These are phyloP conservation scores for Illadopsis cleaveri DNA, from an alignment of 2,113 vertebrate species.

Conservation along the genomic window DNA sequence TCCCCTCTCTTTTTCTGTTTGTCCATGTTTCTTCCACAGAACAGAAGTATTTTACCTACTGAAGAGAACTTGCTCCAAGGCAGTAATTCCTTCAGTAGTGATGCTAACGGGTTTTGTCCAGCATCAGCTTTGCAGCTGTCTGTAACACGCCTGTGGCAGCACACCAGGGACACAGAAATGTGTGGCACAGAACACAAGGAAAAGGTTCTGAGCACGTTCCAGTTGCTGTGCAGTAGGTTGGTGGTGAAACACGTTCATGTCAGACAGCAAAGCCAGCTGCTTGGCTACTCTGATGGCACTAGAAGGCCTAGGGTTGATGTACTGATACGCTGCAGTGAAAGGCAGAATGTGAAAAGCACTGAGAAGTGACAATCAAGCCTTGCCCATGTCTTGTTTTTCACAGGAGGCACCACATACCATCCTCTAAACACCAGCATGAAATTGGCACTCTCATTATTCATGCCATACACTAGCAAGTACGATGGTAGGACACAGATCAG, in stretches of 20 bases:
- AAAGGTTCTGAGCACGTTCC: background rate
- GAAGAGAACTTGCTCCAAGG: background rate
- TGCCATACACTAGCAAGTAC: background rate
- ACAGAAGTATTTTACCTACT: background rate
- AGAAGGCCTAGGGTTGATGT: background rate
- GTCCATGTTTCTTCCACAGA: background rate
- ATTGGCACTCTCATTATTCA: background rate
- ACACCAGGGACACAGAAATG: background rate
- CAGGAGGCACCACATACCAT: background rate
- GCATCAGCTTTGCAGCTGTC: background rate
- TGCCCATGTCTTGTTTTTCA: background rate
- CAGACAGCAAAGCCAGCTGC: background rate
- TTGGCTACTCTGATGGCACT: background rate
- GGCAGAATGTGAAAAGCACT: background rate
- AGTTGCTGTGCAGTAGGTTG: background rate
- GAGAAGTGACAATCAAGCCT: background rate
- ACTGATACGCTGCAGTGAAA: background rate
- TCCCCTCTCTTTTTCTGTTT: background rate
- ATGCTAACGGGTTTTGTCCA: background rate
- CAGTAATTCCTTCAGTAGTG: background rate
- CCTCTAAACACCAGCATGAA: background rate
- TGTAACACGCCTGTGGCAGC: accelerated
- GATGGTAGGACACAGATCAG: accelerated
- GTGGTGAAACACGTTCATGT: background rate
- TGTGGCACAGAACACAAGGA: accelerated